Conservation (phyloP, 2,888 invertebrate species). For the Dione vanillae region DNA sequence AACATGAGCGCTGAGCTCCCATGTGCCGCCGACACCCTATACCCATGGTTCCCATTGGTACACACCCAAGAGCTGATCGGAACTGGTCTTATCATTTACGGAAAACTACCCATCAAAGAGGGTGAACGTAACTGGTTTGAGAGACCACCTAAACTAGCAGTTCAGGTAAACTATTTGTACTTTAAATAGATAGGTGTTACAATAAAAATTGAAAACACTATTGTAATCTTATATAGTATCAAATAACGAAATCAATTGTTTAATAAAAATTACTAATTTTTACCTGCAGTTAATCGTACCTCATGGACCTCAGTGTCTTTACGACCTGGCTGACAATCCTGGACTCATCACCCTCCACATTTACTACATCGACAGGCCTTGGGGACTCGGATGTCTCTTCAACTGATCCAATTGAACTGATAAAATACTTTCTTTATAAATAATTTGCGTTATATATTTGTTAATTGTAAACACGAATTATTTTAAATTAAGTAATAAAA, state of each 20-base stretch:
- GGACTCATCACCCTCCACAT: constrained; percentile 69
- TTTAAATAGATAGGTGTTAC: too few species aligned
- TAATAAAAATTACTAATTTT: not conserved
- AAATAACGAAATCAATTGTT: not conserved
- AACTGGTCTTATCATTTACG: constrained; percentile 52
- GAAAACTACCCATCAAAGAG: constrained; percentile 44
- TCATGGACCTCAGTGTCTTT: constrained; percentile 63
- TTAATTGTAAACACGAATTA: too few species aligned
- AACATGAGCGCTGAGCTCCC: constrained; percentile 53
- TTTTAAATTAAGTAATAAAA: too few species aligned
- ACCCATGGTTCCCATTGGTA: constrained; percentile 60
- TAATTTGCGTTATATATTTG: too few species aligned
- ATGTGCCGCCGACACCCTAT: constrained; percentile 52
- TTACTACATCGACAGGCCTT: constrained; percentile 66
- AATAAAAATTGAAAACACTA: too few species aligned
- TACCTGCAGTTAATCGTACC: constrained; percentile 61
- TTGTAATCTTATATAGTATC: too few species aligned
- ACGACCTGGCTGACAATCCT: constrained; percentile 53
- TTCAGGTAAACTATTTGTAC: constrained; percentile 48
- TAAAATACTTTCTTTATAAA: too few species aligned
- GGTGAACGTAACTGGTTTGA: constrained; percentile 55
- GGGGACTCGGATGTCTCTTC: constrained; percentile 55
- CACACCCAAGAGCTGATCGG: constrained; percentile 53
- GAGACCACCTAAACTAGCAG: constrained; percentile 46
- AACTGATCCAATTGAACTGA: constrained; percentile 8